Conservation (phyloP, 2,113 vertebrate genomes). For the Dicerorhinus sumatrensis region DNA sequence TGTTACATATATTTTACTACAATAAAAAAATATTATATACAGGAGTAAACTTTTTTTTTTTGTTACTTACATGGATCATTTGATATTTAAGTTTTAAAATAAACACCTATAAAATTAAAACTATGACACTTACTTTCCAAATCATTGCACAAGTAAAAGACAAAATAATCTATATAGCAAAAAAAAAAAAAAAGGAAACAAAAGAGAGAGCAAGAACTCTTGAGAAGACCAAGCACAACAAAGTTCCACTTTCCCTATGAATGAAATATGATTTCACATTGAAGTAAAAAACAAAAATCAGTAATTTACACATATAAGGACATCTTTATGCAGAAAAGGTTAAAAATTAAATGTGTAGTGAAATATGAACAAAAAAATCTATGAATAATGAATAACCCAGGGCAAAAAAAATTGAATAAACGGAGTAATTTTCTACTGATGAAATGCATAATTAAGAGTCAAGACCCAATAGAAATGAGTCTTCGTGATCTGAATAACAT, state of each 20-base stretch:
- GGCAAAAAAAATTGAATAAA: not conserved
- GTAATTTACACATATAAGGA: not conserved
- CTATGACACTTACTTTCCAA: not conserved
- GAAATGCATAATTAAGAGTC: not conserved
- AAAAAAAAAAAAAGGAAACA: not conserved
- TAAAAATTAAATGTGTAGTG: not conserved
- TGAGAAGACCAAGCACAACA: not conserved
- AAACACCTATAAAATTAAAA: not conserved
- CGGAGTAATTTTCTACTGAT: not conserved
- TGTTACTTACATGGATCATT: not conserved
- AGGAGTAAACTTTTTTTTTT: not conserved
- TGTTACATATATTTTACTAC: not conserved
- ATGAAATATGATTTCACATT: not conserved
- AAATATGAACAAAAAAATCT: not conserved
- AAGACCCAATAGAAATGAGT: not conserved
- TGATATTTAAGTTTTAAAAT: not conserved
- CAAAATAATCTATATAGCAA: not conserved
- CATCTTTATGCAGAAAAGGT: not conserved
- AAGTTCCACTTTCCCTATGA: not conserved
- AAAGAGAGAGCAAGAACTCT: not conserved
- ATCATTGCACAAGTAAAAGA: not conserved
- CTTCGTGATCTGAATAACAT: not conserved
- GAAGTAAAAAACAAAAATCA: not conserved
- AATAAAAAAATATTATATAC: not conserved
- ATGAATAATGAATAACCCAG: not conserved